Conservation (phyloP, 2,113 vertebrate genomes). For the Murina feae region DNA sequence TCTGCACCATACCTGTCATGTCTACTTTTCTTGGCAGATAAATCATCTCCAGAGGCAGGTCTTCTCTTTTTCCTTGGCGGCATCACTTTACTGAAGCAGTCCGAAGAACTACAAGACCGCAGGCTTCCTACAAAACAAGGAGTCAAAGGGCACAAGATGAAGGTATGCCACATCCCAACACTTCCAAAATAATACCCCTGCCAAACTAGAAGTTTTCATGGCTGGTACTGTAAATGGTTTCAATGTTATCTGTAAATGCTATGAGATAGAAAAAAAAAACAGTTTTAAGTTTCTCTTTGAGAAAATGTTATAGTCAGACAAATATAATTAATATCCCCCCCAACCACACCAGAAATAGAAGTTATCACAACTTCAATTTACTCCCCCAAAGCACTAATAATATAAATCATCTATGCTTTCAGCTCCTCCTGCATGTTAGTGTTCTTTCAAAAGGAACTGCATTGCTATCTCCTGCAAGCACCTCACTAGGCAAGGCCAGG, state of each 20-base stretch:
- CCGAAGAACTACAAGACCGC: constrained; percentile 87
- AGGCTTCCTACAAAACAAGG: constrained; percentile 82
- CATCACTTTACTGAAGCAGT: constrained; percentile 98
- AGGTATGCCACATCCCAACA: not conserved
- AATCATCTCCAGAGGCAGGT: constrained; percentile 95
- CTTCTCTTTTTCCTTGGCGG: constrained; percentile 99
- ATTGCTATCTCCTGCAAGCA: not conserved
- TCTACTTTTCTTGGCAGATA: constrained; percentile 97
- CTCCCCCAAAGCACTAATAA: not conserved
- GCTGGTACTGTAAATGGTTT: not conserved
- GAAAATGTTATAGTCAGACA: not conserved
- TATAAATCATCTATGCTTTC: not conserved
- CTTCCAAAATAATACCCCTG: not conserved
- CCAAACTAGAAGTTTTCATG: not conserved
- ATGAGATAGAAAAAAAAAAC: not conserved
- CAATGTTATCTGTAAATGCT: not conserved
- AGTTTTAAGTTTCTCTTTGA: not conserved
- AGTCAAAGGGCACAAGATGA: not conserved
- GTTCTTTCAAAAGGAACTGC: not conserved
- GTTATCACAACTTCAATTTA: not conserved
- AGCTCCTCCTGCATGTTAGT: not conserved
- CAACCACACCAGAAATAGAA: constrained; percentile 23
- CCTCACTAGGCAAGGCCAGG: not conserved
- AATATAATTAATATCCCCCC: not conserved
- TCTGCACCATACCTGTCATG: constrained; percentile 91